Conservation (phyloP, 2,888 invertebrate genomes). For the Hirtodrosophila cameraria region DNA sequence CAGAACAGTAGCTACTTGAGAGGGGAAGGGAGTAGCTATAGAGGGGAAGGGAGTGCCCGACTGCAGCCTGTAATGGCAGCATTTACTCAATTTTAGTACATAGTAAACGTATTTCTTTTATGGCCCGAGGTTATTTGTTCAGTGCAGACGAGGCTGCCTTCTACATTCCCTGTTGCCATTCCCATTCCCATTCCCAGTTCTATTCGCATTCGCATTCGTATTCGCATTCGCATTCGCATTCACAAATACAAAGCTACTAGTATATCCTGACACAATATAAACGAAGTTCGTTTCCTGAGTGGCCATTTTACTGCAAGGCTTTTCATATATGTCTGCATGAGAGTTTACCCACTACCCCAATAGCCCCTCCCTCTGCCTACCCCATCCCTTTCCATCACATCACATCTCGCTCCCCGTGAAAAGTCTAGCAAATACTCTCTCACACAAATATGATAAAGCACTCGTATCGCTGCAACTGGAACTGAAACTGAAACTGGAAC, state of each 20-base stretch:
- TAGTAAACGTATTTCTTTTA: conserved; percentile 79
- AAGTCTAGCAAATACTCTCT: conserved; percentile 68
- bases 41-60: conserved; percentile 32
- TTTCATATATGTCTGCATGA: conserved; percentile 53
- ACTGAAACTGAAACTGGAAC: no score
- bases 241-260: conserved; percentile 64
- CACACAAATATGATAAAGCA: conserved; percentile 75
- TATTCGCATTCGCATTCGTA: no score
- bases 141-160: conserved; percentile 51
- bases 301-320: conserved; percentile 77
- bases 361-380: not conserved
- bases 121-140: conserved; percentile 71
- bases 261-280: conserved; percentile 78
- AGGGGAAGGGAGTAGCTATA: conserved; percentile 1
- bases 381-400: no score
- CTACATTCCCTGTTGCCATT: conserved; percentile 35
- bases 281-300: conserved; percentile 79
- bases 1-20: conserved; percentile 13
- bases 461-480: conserved; percentile 34
- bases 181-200: conserved; percentile 1
- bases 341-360: not conserved
- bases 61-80: conserved; percentile 74
- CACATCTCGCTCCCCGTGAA: conserved; percentile 13
- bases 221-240: conserved; percentile 40
- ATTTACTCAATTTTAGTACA: conserved; percentile 78